Base-by-base conservation (phyloP, 1,140 invertebrate genomes). In the Lordiphosa mommai region DNA sequence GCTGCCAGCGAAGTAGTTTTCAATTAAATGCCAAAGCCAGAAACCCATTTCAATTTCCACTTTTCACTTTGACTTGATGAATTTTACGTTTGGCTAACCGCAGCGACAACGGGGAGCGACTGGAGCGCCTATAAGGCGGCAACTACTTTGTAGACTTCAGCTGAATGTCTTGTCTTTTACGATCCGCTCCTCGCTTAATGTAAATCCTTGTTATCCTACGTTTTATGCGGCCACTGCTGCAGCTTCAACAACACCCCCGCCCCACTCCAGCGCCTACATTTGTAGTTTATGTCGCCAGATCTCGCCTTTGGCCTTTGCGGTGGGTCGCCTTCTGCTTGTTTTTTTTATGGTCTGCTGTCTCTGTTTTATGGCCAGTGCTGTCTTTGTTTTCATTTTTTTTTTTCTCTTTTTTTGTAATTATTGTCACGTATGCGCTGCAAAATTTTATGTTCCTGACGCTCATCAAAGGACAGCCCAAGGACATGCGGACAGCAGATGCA, bases 131-230 rank as follows among this genome's bases (percentile, higher is more conserved):
- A 52, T 30, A 50, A 52, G 37, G 27, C 27, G 49, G 23, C 36
- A 52, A 41, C 27, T 52, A 52, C 49, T 52, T 52, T 52, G 41
- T 30, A 44, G 10, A 29, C 41, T 44, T 4, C 41, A 14, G 27
- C 27, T 6, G 41, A 14, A 44, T 30, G 49, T 16, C 49, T 20
- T 30, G 37, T 10, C 37, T 40, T 52, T 52, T 48, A 48, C 30
- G 14, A 32, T 9, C 14, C 37, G 23, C 10, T 27, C 32, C 33
- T 8, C 13, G 32, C 33, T 55, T 58, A 58, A 58, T 58, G 55
- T 33, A 49, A 58, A 58, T 58, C 37, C 44, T 32, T 41, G 55
- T 49, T 49, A 58, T 58, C 55, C 55, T 49, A 41, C 46, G 30
- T 58, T 58, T 58, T 49, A 49, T 43, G 34, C n/a, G 40, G 16